These are phyloP conservation scores for Anguilla rostrata DNA, from an alignment of 2,113 vertebrate genomes.

Conservation along the genomic window DNA sequence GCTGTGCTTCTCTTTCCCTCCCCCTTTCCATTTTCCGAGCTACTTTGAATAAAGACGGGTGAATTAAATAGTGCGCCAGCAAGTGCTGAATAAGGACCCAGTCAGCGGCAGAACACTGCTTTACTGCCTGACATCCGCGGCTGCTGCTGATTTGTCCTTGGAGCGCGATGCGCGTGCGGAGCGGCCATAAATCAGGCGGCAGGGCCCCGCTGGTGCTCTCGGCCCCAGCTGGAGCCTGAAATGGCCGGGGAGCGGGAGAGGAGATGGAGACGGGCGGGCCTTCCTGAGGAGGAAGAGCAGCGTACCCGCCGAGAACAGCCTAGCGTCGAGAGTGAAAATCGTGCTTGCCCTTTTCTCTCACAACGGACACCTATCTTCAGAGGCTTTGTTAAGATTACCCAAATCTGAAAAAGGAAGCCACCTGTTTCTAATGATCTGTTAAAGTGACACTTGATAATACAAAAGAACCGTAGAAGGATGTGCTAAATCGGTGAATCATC, in stretches of 20 bases:
- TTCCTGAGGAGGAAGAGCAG: not conserved
- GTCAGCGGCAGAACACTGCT: conserved; percentile 11
- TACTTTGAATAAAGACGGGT: conserved; percentile 20
- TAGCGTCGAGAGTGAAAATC: not conserved
- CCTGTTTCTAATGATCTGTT: too few species aligned
- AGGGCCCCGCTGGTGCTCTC: conserved; percentile 14
- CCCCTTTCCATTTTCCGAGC: not conserved
- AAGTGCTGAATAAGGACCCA: conserved; percentile 33
- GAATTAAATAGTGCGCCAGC: not conserved
- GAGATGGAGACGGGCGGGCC: conserved; percentile 9
- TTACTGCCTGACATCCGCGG: conserved; percentile 30
- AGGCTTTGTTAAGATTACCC: too few species aligned
- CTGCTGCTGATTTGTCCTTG: conserved; percentile 45
- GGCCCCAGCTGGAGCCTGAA: conserved; percentile 24
- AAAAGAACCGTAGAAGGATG: not conserved
- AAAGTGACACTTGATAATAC: not conserved
- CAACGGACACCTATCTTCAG: too few species aligned
- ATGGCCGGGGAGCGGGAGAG: conserved; percentile 20
- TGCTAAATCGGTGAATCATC: not conserved
- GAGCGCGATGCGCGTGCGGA: conserved; percentile 22
- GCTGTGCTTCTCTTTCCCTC: not conserved
- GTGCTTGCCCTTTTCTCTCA: not conserved
- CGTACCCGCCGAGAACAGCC: not conserved
- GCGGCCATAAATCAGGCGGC: conserved; percentile 38
- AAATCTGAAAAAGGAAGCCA: too few species aligned